Base-by-base conservation (phyloP, 2,113 vertebrate genomes). In the Lepus timidus region DNA sequence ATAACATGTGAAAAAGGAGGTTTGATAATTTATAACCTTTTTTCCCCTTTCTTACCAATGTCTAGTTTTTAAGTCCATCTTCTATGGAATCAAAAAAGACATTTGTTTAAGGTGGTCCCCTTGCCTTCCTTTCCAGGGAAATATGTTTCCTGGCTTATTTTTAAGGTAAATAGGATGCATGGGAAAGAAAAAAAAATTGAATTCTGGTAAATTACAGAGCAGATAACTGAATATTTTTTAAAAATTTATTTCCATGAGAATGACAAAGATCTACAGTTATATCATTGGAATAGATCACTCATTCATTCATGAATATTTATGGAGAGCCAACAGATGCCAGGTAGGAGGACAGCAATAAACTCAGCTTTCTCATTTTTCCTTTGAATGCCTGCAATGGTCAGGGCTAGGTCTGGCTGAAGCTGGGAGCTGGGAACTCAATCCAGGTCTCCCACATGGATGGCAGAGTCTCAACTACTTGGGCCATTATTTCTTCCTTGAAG, bases 61-160 rank as follows among this genome's bases (percentile, higher is more conserved):
- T 83, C 29, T 88, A 70, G 22, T 33, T 84, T 92, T 88, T 44
- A 84, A 71, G n/a, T 92, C 27, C 76, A 22, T 71, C 39, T 92
- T 62, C 52, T 75, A 49, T 75, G 31, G 39, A 61, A 68, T 33
- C 75, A 7, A 31, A 61, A 64, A 74, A 93, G 36, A 85, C 13
- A 67, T 74, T 82, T 88, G 44, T 31, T 78, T 61, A 65, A 76
- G 25, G 27, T 85, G 5, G 1, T 25, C 58, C 80, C n/a, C 51
- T 55, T 25, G 31, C 67, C 33, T 33, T 93, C 31, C 19, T 90
- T 90, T n/a, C 51, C 74, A 62, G 74, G 51, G 44, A 6, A 82
- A 4, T 80, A 58, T 3, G 11, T 75, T 16, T 67, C 67, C 68
- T 61, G 85, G 67, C 51, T 85, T 93, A 90, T 62, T 81, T 93